Conservation (phyloP, 2,797 vertebrate species). For the Characodon lateralis region DNA sequence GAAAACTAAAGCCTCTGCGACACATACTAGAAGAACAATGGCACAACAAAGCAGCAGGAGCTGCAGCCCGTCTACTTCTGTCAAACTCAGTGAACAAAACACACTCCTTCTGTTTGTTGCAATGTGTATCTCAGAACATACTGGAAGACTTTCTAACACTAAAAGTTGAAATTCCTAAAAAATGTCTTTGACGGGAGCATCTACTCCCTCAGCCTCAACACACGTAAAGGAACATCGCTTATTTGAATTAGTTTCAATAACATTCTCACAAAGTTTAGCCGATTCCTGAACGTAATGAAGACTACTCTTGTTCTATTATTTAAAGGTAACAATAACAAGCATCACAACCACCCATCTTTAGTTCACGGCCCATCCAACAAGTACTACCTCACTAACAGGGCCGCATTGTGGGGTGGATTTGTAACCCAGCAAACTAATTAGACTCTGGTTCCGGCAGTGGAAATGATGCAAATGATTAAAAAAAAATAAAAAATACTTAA, state of each 20-base stretch:
- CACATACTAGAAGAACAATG: not conserved
- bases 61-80: not conserved
- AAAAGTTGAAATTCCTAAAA: not conserved
- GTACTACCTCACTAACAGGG: too few relatives aligned
- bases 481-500: too few relatives aligned
- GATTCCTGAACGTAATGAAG: not conserved
- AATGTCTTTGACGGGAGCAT: not conserved
- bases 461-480: too few relatives aligned
- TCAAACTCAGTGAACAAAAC: not conserved
- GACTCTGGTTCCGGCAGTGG: too few relatives aligned
- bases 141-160: not conserved
- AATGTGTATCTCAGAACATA: not conserved
- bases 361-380: too few relatives aligned
- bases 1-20: not conserved
- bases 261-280: not conserved
- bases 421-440: too few relatives aligned
- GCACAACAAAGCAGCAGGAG: not conserved
- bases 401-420: too few relatives aligned
- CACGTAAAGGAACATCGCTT: not conserved
- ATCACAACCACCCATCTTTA: too few relatives aligned
- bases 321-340: not conserved
- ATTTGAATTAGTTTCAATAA: not conserved
- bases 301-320: not conserved
- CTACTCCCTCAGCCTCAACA: too few relatives aligned
- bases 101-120: not conserved